These are phyloP conservation scores for Rhopalosiphum padi DNA, from an alignment of 1,140 invertebrate genomes.

Conservation along the genomic window DNA sequence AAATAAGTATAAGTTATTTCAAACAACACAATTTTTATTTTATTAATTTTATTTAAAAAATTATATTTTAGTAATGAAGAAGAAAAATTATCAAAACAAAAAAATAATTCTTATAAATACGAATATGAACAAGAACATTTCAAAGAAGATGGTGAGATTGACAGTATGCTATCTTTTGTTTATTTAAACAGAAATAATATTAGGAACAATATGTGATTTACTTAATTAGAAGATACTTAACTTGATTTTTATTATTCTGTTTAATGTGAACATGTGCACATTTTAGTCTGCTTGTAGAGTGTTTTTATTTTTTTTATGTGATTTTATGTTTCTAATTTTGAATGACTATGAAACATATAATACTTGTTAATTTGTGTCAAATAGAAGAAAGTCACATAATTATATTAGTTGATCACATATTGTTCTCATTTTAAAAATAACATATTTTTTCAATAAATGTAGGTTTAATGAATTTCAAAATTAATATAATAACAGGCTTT, in stretches of 20 bases:
- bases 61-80: constrained; percentile 16
- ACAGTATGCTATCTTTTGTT: constrained; percentile 27
- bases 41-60: not conserved
- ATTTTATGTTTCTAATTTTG: not conserved
- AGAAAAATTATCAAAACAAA: constrained; percentile 27
- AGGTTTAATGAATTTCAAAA: not conserved
- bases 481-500: not conserved
- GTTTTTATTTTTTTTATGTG: not conserved
- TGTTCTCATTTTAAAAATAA: not conserved
- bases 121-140: constrained; percentile 36
- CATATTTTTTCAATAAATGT: not conserved
- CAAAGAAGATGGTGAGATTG: constrained; percentile 49
- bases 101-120: constrained; percentile 16
- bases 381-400: not conserved
- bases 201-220: not conserved
- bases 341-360: not conserved
- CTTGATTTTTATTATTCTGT: not conserved
- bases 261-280: not conserved
- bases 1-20: not conserved
- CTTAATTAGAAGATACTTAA: not conserved
- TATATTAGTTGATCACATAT: not conserved
- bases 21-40: not conserved
- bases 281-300: not conserved
- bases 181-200: not conserved
- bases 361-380: not conserved